Evolutionary conservation across 2,113 vertebrate genomes (phyloP).

Genomic region (Glaucidium brasilianum): DNA sequence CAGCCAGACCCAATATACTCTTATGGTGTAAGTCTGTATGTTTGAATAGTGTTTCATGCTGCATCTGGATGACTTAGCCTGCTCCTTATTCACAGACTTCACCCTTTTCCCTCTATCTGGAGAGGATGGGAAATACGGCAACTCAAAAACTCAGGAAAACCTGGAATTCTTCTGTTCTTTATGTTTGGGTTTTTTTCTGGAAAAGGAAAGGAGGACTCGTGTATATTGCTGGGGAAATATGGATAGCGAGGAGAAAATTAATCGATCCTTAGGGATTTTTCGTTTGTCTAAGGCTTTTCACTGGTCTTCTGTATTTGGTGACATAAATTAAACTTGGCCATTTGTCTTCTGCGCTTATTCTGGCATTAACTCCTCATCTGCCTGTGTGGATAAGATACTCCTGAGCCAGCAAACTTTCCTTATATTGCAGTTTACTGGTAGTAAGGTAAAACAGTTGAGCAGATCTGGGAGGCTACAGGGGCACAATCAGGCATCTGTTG

Average conservation of each 20-base stretch:
- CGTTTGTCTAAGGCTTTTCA: neutral
- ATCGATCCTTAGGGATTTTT: neutral
- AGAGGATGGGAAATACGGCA: neutral
- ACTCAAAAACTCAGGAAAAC: neutral
- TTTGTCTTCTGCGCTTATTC: slow-evolving; percentile 11
- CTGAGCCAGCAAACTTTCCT: neutral
- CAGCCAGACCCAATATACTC: neutral
- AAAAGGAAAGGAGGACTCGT: neutral
- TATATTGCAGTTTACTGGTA: neutral
- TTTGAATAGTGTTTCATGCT: neutral
- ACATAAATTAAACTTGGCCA: neutral
- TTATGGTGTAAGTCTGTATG: neutral
- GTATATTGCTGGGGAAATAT: neutral
- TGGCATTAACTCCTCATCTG: neutral
- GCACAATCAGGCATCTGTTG: neutral
- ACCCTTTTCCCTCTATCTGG: neutral
- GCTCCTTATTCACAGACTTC: neutral
- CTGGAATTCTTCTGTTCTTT: neutral
- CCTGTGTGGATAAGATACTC: neutral
- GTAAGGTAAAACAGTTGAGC: neutral
- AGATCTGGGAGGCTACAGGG: neutral
- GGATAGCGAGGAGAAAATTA: neutral
- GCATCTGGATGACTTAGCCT: neutral
- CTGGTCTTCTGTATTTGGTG: neutral
- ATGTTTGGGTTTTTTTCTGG: neutral